A percentile compares a stretch with the other conserved stretches of the same genome.
phyloP scores from a whole-genome alignment of 2,113 vertebrate species.

The Tenebrosternarchus preto region DNA sequence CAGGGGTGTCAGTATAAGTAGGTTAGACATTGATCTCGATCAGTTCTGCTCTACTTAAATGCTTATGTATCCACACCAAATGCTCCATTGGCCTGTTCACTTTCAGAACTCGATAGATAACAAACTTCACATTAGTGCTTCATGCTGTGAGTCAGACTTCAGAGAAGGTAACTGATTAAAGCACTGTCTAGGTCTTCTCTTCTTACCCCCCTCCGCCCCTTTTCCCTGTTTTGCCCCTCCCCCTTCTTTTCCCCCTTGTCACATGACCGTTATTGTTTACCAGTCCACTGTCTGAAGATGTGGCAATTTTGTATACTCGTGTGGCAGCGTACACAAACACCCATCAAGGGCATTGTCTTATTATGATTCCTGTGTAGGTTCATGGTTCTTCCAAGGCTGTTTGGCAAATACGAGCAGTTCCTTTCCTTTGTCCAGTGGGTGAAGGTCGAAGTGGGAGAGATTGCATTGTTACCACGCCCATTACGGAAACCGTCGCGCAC shows the following conservation, averaged over 20 bases:
- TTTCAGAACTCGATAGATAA: not conserved
- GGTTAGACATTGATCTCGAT: not conserved
- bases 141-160: too few relatives aligned
- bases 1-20: too few relatives aligned
- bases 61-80: not conserved
- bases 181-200: too few relatives aligned
- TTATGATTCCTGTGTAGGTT: not conserved
- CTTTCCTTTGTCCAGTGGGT: not conserved
- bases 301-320: too few relatives aligned
- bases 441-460: conserved; percentile 28
- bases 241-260: too few relatives aligned
- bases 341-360: not conserved
- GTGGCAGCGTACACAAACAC: not conserved
- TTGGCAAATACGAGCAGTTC: not conserved
- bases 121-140: too few relatives aligned
- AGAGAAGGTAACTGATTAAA: too few relatives aligned
- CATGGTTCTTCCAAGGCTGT: too few relatives aligned
- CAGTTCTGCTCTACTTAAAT: not conserved
- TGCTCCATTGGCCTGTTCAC: not conserved
- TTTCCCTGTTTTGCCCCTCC: too few relatives aligned
- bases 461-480: conserved; percentile 56
- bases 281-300: too few relatives aligned
- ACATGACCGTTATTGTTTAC: too few relatives aligned
- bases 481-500: conserved; percentile 69
- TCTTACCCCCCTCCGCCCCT: too few relatives aligned